phyloP scores from a whole-genome alignment of 53 echinoderm and acorn worm genomes.

The Holothuria scabra region DNA sequence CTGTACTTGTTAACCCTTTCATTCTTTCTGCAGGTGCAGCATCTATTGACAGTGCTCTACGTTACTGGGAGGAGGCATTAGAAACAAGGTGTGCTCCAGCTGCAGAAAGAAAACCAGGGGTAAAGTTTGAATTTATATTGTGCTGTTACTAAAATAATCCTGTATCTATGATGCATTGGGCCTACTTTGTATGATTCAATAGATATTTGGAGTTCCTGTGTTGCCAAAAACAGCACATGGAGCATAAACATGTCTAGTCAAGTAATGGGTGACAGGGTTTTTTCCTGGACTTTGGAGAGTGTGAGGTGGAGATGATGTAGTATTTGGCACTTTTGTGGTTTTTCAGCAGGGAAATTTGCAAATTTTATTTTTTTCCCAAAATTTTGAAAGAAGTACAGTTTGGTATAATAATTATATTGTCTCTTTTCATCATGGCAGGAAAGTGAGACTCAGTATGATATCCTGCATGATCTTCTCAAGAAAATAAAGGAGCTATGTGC shows the following conservation, averaged over 20 bases:
- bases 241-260: too few relatives aligned
- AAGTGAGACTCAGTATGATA: background rate
- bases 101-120: conserved; percentile 51
- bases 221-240: too few relatives aligned
- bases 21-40: conserved; percentile 62
- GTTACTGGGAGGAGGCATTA: conserved; percentile 77
- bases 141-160: too few relatives aligned
- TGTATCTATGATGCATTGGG: background rate
- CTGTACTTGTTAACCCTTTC: too few relatives aligned
- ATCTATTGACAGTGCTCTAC: conserved; percentile 73
- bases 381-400: too few relatives aligned
- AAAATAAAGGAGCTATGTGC: conserved; percentile 40
- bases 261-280: too few relatives aligned
- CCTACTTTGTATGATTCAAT: background rate
- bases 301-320: too few relatives aligned
- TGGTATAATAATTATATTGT: background rate
- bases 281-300: too few relatives aligned
- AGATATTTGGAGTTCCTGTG: background rate
- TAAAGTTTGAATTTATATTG: background rate
- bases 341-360: too few relatives aligned
- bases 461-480: conserved; percentile 18
- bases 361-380: too few relatives aligned
- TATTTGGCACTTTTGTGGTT: too few relatives aligned
- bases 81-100: conserved; percentile 49
- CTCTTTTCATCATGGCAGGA: background rate